Conservation (phyloP, 2,113 vertebrate species). For the Rousettus leschenaultii region DNA sequence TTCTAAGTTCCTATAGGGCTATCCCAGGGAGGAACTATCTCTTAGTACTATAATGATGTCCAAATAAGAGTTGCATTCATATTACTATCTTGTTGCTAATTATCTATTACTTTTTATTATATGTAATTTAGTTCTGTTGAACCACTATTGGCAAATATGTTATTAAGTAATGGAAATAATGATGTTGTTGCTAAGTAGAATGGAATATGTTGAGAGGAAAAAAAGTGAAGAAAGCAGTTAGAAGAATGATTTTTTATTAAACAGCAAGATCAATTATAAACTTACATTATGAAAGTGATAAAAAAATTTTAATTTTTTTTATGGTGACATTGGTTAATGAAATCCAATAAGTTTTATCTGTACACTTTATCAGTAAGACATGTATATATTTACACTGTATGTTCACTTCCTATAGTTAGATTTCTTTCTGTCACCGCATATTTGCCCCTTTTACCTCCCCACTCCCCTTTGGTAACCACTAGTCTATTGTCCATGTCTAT, state of each 20-base stretch:
- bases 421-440: no score
- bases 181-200: background rate
- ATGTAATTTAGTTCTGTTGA: slow-evolving; percentile 69
- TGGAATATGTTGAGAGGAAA: background rate
- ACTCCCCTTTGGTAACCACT: no score
- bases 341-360: no score
- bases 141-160: background rate
- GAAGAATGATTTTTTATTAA: background rate
- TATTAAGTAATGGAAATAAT: background rate
- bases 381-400: no score
- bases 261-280: background rate
- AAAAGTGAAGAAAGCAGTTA: background rate
- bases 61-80: slow-evolving; percentile 61
- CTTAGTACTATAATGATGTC: background rate
- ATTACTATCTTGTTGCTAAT: slow-evolving; percentile 67
- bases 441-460: no score
- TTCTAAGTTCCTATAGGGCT: background rate
- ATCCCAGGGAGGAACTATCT: background rate
- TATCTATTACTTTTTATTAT: slow-evolving; percentile 68
- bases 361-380: no score
- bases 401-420: no score
- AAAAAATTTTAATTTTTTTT: background rate
- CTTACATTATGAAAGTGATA: background rate
- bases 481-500: no score
- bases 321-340: no score